Evolutionary conservation across 2,797 vertebrate genomes (phyloP).

Genomic region (Notoglanidium macrostoma): DNA sequence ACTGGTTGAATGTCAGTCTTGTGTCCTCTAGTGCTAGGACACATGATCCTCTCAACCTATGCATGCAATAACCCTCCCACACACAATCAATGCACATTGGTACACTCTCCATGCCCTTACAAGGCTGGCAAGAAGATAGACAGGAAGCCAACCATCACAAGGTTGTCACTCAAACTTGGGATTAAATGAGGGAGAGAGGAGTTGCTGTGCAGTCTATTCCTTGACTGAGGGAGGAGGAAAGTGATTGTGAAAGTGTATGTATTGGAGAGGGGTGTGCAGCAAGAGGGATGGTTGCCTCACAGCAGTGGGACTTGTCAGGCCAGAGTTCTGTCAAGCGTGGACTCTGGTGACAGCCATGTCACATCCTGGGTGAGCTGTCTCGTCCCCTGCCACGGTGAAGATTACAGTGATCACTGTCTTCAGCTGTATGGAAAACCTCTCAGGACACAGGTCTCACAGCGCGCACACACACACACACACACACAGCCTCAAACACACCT

Average conservation of each 20-base stretch:
- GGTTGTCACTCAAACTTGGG: constrained; percentile 65
- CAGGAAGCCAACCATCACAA: constrained; percentile 72
- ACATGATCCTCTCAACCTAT: not conserved
- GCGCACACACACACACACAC: constrained; percentile 15
- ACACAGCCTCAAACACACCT: constrained; percentile 7
- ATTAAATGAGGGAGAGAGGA: constrained; percentile 63
- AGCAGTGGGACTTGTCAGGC: constrained; percentile 74
- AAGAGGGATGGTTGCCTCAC: constrained; percentile 68
- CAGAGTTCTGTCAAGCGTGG: constrained; percentile 69
- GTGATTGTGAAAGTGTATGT: constrained; percentile 47
- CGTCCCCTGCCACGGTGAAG: constrained; percentile 67
- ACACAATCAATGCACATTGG: not conserved
- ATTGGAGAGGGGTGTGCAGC: constrained; percentile 49
- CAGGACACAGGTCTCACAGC: constrained; percentile 46
- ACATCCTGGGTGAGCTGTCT: constrained; percentile 69
- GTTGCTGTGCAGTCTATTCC: constrained; percentile 62
- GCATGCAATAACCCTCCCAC: not conserved
- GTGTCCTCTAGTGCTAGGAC: constrained; percentile 33
- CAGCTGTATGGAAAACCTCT: constrained; percentile 53
- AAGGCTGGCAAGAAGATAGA: constrained; percentile 61
- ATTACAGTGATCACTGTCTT: constrained; percentile 72
- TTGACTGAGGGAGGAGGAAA: constrained; percentile 61
- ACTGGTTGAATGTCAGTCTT: constrained; percentile 48
- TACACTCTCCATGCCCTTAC: constrained; percentile 21
- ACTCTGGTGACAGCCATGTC: constrained; percentile 71